Base-by-base conservation (phyloP, 2,888 invertebrate genomes). In the Noctua comes region DNA sequence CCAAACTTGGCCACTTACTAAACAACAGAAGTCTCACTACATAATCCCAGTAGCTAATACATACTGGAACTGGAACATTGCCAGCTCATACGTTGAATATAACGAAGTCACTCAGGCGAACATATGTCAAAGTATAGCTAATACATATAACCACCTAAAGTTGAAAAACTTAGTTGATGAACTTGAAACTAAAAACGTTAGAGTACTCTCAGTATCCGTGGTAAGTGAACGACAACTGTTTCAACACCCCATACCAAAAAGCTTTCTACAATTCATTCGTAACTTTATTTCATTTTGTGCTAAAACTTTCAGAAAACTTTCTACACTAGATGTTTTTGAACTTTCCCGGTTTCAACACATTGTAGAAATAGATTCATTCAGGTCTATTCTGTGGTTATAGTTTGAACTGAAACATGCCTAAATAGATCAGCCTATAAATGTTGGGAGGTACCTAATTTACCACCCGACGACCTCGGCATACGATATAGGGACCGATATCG, bases 231-330 rank as follows among this genome's bases (percentile, higher is more conserved):
- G 40, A 8, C 40, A 51, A 71, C n/a, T 48, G 43, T 57, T 76
- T n/a, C 18, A 51, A 57, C n/a, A 69, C 57, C 10, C 59, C 27
- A 43, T 68, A n/a, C 4, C 21, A n/a, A 24, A 62, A 18, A 59
- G 31, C 18, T 64, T 64, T 54, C 27, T 36, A 31, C 59, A 27
- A 68, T 74, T 62, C 24, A 54, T 66, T 59, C 6, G 31, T n/a
- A 84, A 80, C 59, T 84, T 79, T 68, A 71, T 68, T 68, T 74
- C 36, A 57, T 74, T 79, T 79, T 43, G 43, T 24, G n/a, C 51
- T 36, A 27, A 64, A 57, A 48, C 21, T 59, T 71, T 73, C 46
- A 40, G 24, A n/a, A 27, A 71, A 76, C 62, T 68, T 71, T 72
- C 10, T 16, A 57, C 8, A 66, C n/a, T 31, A 57, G 36, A 48